Conservation (phyloP, 2,888 invertebrate species). For the Campoplex nolae region DNA sequence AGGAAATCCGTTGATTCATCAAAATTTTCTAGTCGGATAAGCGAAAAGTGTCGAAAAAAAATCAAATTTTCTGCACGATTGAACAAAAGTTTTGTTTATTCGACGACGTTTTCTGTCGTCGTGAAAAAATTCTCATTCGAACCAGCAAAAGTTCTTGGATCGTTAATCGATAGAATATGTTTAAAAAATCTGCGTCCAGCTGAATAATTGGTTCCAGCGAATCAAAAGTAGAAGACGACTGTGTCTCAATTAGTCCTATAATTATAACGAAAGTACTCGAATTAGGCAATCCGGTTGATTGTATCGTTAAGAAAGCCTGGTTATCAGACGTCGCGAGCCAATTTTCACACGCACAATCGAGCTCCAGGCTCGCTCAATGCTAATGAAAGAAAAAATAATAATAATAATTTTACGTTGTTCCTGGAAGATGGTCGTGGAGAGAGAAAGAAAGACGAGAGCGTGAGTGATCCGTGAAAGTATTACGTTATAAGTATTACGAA, state of each 20-base stretch:
- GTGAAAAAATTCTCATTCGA: too few species aligned
- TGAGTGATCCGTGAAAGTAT: constrained; percentile 37
- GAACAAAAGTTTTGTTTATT: too few species aligned
- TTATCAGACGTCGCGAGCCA: not conserved
- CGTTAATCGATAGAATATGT: too few species aligned
- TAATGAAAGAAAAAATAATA: not conserved
- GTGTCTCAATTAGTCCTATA: not conserved
- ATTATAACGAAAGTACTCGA: not conserved
- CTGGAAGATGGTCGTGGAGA: not conserved
- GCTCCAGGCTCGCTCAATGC: constrained; percentile 7
- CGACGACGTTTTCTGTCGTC: too few species aligned
- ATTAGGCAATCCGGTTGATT: not conserved
- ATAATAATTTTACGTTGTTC: constrained; percentile 16
- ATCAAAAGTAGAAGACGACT: not conserved
- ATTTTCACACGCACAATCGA: constrained; percentile 54
- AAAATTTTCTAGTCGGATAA: too few species aligned
- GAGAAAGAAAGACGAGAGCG: constrained; percentile 12
- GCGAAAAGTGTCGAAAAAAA: too few species aligned
- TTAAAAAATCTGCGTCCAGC: too few species aligned
- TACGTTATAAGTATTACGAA: constrained; percentile 47
- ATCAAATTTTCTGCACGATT: too few species aligned
- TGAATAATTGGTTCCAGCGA: too few species aligned
- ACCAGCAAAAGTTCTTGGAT: too few species aligned
- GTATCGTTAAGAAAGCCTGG: not conserved
- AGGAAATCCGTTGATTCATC: too few species aligned